Conservation (phyloP, 2,888 invertebrate species). For the Acleris literana region DNA sequence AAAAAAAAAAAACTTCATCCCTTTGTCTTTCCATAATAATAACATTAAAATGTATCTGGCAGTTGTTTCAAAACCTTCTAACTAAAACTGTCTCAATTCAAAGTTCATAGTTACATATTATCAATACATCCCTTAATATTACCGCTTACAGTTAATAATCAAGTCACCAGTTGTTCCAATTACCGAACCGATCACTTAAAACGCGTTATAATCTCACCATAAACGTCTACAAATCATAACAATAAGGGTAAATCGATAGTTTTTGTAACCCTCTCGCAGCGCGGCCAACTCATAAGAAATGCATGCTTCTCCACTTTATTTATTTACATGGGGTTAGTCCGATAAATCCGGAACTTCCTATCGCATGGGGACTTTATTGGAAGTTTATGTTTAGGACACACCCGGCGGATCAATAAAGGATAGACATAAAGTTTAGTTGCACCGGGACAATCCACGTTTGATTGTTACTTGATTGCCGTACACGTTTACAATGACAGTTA, state of each 20-base stretch:
- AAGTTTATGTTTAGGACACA: constrained; percentile 79
- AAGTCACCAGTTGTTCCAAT: neutral
- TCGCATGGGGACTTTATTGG: constrained; percentile 78
- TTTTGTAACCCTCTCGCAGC: constrained; percentile 65
- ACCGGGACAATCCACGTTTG: constrained; percentile 44
- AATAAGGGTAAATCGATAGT: constrained; percentile 65
- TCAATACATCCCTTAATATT: too few species aligned
- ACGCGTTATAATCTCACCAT: constrained; percentile 20
- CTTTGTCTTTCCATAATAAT: too few species aligned
- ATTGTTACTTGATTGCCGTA: constrained; percentile 39
- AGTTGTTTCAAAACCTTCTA: too few species aligned
- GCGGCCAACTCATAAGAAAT: constrained; percentile 73
- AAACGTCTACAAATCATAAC: constrained; percentile 51
- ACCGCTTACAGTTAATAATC: neutral
- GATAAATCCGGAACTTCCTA: constrained; percentile 79
- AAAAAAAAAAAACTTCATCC: too few species aligned
- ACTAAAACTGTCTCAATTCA: too few species aligned
- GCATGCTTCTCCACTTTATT: constrained; percentile 78
- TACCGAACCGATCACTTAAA: neutral
- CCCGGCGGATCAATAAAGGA: constrained; percentile 72
- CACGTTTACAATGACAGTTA: constrained; percentile 19
- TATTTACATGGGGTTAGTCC: constrained; percentile 81
- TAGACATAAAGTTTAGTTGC: constrained; percentile 61
- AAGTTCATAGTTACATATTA: too few species aligned
- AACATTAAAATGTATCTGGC: too few species aligned